phyloP scores from a whole-genome alignment of 2,797 vertebrate species.

The Mus spretus region DNA sequence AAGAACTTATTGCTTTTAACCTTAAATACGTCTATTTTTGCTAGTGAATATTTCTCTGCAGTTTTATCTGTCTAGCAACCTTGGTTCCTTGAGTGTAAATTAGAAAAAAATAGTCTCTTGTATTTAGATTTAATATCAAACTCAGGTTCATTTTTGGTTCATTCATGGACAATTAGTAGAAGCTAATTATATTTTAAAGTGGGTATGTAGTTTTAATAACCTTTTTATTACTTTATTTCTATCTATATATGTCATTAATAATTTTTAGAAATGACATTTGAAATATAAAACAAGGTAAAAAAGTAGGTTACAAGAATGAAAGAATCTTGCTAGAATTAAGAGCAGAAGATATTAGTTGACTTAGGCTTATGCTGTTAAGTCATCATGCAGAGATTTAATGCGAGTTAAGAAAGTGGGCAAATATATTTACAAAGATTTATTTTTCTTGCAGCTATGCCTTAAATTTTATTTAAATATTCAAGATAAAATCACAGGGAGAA shows the following conservation, averaged over 20 bases:
- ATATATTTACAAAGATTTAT: constrained; percentile 52
- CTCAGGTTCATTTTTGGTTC: neutral
- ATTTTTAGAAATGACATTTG: constrained; percentile 48
- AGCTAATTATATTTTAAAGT: constrained; percentile 67
- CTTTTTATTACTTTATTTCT: neutral
- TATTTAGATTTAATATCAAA: constrained; percentile 42
- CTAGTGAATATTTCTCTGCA: neutral
- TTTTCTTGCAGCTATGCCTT: constrained; percentile 59
- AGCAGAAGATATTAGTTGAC: neutral
- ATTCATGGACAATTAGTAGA: constrained; percentile 10
- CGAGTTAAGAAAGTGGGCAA: constrained; percentile 29
- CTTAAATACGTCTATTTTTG: constrained; percentile 31
- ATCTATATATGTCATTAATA: neutral
- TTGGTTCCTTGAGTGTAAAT: constrained; percentile 1
- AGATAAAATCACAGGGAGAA: constrained; percentile 37
- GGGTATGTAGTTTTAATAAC: constrained; percentile 46
- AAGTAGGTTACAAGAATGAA: constrained; percentile 25
- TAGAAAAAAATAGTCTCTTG: constrained; percentile 24
- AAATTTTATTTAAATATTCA: constrained; percentile 58
- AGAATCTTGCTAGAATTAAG: constrained; percentile 47
- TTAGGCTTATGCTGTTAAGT: constrained; percentile 8
- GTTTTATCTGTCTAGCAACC: neutral
- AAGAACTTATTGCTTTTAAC: constrained; percentile 53
- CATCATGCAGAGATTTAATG: constrained; percentile 47
- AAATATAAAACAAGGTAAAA: constrained; percentile 17